A percentile compares a stretch with the other conserved stretches of the same genome.
phyloP scores from a whole-genome alignment of 2,113 vertebrate species.

The Oncorhynchus keta region DNA sequence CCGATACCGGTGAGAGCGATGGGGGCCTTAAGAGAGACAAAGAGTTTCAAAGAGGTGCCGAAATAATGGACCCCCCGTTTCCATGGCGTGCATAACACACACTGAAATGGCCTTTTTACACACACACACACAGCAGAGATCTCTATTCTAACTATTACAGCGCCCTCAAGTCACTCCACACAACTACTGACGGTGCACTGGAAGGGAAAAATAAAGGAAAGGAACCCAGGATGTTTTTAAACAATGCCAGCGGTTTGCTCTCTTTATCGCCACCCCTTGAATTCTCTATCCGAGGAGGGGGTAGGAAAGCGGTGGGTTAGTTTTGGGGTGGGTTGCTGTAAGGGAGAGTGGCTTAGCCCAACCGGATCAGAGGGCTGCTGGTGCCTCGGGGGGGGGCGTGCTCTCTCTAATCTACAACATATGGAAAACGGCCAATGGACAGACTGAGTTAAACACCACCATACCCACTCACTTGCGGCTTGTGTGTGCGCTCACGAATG shows the following conservation, averaged over 20 bases:
- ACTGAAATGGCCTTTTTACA: slow-evolving; percentile 1
- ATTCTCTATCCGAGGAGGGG: neutral
- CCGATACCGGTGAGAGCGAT: slow-evolving; percentile 89
- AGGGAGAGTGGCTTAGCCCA: neutral
- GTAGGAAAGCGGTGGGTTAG: neutral
- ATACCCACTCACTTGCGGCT: too few species aligned
- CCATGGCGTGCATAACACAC: slow-evolving; percentile 30
- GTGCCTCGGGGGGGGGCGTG: neutral
- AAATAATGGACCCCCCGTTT: slow-evolving; percentile 68
- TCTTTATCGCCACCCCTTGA: neutral
- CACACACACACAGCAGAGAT: slow-evolving; percentile 12
- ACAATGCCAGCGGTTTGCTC: neutral
- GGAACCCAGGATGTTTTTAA: neutral
- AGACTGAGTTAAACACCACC: too few species aligned
- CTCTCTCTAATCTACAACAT: neutral
- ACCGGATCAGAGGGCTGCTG: neutral
- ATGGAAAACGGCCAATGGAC: slow-evolving; percentile 1
- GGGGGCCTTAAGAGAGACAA: slow-evolving; percentile 81
- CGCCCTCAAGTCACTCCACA: too few species aligned
- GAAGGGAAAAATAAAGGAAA: neutral
- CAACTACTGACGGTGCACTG: too few species aligned
- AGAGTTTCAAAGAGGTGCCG: slow-evolving; percentile 86
- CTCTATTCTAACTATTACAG: too few species aligned
- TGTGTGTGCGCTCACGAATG: too few species aligned
- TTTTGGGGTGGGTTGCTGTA: neutral